Percentiles rank a stretch among this genome's conserved stretches.
Conservation (phyloP, 2,797 vertebrate genomes). For the Falco biarmicus region DNA sequence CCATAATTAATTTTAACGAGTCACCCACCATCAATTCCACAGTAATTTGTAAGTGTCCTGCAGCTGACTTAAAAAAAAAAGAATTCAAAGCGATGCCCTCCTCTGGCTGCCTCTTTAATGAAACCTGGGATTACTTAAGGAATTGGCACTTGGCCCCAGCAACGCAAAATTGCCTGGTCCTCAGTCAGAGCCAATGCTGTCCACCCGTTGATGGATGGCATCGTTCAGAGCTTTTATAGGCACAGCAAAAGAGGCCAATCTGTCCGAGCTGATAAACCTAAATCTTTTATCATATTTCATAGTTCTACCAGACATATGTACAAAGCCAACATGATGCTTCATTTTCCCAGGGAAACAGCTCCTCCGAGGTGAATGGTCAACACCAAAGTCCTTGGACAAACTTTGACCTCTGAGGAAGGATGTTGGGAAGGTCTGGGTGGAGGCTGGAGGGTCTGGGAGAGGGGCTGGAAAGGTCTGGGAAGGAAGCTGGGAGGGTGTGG, state of each 20-base stretch:
- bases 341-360: neutral
- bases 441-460: neutral
- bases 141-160: slow-evolving; percentile 53
- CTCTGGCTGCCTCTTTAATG: slow-evolving; percentile 44
- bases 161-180: slow-evolving; percentile 51
- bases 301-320: neutral
- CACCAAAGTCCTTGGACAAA: neutral
- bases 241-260: slow-evolving; percentile 57
- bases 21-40: slow-evolving; percentile 56
- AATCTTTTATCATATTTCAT: slow-evolving; percentile 64
- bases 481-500: neutral
- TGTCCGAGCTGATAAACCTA: slow-evolving; percentile 65
- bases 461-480: neutral
- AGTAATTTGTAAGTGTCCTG: slow-evolving; percentile 60
- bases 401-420: neutral
- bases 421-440: neutral
- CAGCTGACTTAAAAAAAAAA: slow-evolving; percentile 39
- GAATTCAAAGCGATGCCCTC: slow-evolving; percentile 21
- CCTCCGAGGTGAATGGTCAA: neutral
- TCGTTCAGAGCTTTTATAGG: slow-evolving; percentile 70
- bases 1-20: slow-evolving; percentile 74
- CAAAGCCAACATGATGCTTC: neutral
- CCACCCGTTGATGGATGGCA: slow-evolving; percentile 54
- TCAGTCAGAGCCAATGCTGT: slow-evolving; percentile 56
- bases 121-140: slow-evolving; percentile 63